These are phyloP conservation scores for Augochlorella aurata DNA, from an alignment of 2,888 invertebrate species.

Conservation along the genomic window DNA sequence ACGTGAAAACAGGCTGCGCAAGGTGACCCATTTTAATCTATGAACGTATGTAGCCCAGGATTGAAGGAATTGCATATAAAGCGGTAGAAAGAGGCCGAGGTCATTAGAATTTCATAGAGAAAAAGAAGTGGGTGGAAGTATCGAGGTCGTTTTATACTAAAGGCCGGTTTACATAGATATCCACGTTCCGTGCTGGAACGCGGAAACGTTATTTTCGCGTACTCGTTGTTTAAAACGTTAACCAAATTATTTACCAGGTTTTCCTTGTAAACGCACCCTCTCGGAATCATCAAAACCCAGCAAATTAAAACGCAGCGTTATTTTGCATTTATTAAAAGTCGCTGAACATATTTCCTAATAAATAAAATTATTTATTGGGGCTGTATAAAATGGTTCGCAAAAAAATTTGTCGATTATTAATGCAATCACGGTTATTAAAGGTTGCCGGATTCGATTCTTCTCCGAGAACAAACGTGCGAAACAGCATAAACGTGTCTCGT, in stretches of 20 bases:
- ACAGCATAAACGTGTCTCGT: neutral
- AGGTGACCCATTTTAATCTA: constrained; percentile 13
- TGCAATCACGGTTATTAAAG: neutral
- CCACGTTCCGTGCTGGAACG: neutral
- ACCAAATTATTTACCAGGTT: neutral
- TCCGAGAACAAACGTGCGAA: neutral
- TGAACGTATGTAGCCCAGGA: constrained; percentile 1
- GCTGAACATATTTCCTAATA: neutral
- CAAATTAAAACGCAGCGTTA: neutral
- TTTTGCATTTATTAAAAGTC: neutral
- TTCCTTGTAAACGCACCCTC: neutral
- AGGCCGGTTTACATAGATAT: neutral
- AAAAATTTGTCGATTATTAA: neutral
- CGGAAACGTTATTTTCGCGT: neutral
- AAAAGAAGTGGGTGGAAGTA: neutral
- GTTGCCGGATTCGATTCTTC: neutral
- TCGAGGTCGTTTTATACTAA: neutral
- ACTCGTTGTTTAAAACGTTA: neutral
- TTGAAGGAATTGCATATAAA: constrained; percentile 26
- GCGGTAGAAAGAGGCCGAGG: constrained; percentile 11
- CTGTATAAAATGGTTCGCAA: too few relatives aligned
- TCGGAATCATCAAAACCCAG: neutral
- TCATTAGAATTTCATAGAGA: constrained; percentile 5
- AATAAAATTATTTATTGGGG: too few relatives aligned
- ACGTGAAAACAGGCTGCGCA: neutral